Evolutionary conservation across 2,888 invertebrate species (phyloP), one percentile per base, ranked within the genome.

Genomic region (Linnaemya tessellans): DNA sequence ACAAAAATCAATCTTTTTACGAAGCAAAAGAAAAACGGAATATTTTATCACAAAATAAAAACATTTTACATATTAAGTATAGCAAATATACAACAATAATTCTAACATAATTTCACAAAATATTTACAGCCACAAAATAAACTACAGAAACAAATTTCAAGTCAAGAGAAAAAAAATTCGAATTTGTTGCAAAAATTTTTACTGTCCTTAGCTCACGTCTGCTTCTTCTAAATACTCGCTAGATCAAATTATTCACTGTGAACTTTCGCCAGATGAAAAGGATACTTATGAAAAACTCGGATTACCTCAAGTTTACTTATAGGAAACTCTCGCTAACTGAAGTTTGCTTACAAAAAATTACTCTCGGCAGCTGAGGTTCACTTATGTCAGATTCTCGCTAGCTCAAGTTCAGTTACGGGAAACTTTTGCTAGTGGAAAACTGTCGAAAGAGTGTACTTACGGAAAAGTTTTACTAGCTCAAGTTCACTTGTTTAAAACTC

Each of bases 1-100:
- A 85, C 75, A 71, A 82, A n/a, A 62, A 73, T 84, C 75, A 77
- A 46, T 68, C 30, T 65, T 65, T 80, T 73, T 67, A 67, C 67
- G 10, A 60, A 67, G 49, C 11, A 54, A 20, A 25, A 35, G 18
- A 18, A 56, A 38, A 65, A 38, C 38, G 60, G 30, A 74, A 67
- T 74, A 25, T 60, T 80, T 74, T 80, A 73, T 80, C 74, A 80
- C 80, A 80, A 80, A 20, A n/a, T 38, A 20, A 67, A 64, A 58
- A 5, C 25, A 20, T 9, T n/a, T n/a, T 41, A 73, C 35, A 22
- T 3, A 54, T 9, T 30, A 15, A 54, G 54, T 41, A 43, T 60
- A 60, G 30, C 38, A 54, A 64, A 71, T 71, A 56, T 51, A 64
- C 41, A 54, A 54, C 54, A 58, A 25, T 62, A 51, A 43, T 60